Evolutionary conservation across 2,888 invertebrate genomes (phyloP), one percentile per base, ranked within the genome.

Genomic region (Asteroscopus sphinx): DNA sequence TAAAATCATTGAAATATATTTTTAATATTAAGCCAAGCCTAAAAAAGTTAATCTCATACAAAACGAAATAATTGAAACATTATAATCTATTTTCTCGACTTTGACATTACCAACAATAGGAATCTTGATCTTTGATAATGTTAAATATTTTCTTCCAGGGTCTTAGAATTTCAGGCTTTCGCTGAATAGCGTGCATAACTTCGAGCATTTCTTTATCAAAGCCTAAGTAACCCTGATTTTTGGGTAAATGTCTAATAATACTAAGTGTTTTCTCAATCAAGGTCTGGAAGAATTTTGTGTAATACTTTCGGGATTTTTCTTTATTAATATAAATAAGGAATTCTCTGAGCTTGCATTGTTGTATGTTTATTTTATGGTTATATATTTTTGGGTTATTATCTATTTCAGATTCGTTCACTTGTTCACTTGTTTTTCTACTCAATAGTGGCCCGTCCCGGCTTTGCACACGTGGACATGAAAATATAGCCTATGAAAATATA

Each of bases 251-350:
- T 59, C 35, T 36, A 53, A 47, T 64, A 44, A 47, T 49, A 21
- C 54, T 51, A 49, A 66, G 51, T 46, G 55, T 51, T 53, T 33
- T 36, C 33, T 47, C 39, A 53, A 71, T 71, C 46, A 47, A 40
- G 26, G n/a, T 6, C 21, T 28, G 8, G 25, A 15, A 51, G 42
- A 49, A 6, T 9, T 36, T 62, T 32, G 13, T 49, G 12, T 17
- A 32, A 28, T 28, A 32, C 55, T 63, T 41, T 41, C 9, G 0
- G 25, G 11, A 11, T 54, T 46, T 68, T 42, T 12, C 12, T 42
- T 46, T 42, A 35, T 30, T 36, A 42, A 32, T 51, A n/a, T n/a
- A 51, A 51, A 52, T 47, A 55, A 53, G 16, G 17, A 3, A 37
- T 33, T 16, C 16, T 33, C 28, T 48, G 7, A 21, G 21, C 21